Conservation (phyloP, 1,140 invertebrate species). For the Aphelinus certus region DNA sequence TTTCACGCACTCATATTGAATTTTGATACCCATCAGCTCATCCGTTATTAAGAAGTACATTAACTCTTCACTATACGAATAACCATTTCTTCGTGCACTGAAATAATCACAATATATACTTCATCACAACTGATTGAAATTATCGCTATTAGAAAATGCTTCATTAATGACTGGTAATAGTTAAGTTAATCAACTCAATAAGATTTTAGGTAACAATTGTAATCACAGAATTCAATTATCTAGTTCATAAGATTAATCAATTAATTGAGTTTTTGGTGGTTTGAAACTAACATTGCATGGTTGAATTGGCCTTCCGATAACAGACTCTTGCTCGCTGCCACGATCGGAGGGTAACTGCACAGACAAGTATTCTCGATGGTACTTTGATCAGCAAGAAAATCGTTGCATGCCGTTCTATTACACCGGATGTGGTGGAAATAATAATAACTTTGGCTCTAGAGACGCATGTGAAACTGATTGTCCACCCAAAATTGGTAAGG, state of each 20-base stretch:
- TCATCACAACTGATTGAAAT: no score
- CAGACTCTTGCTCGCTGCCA: conserved; percentile 83
- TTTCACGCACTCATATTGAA: not conserved
- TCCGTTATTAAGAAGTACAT: no score
- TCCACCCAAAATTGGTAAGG: conserved; percentile 82
- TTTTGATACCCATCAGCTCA: no score
- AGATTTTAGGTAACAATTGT: no score
- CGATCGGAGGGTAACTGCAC: conserved; percentile 83
- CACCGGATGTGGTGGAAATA: conserved; percentile 90
- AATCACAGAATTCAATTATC: not conserved
- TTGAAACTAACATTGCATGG: conserved; percentile 57
- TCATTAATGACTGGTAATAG: no score
- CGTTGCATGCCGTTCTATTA: conserved; percentile 96
- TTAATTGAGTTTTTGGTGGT: not conserved
- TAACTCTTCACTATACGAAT: no score
- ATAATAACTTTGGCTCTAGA: conserved; percentile 84
- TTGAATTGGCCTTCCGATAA: conserved; percentile 53
- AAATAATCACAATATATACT: no score
- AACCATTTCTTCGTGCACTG: no score
- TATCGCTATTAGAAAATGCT: no score
- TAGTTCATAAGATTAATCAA: conserved; percentile 21
- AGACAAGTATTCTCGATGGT: conserved; percentile 82
- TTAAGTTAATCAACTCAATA: no score
- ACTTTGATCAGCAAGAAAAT: conserved; percentile 85
- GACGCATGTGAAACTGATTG: conserved; percentile 83